Evolutionary conservation across 2,888 invertebrate genomes (phyloP).

Genomic region (Bembecia ichneumoniformis): DNA sequence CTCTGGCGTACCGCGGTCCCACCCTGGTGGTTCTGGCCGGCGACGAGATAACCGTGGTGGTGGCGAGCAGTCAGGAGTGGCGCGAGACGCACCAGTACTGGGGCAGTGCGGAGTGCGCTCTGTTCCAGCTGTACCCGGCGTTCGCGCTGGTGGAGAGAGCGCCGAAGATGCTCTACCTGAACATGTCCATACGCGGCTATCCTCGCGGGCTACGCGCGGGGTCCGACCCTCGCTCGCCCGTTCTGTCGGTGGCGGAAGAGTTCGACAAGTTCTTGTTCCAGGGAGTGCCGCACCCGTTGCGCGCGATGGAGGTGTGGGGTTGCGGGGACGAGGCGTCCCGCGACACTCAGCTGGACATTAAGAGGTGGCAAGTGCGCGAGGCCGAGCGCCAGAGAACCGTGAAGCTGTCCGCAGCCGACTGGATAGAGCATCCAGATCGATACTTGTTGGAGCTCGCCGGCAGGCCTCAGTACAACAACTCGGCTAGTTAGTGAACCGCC

Average conservation of each 20-base stretch:
- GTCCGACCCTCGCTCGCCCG: constrained; percentile 82
- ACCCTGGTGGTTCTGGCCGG: constrained; percentile 75
- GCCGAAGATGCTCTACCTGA: constrained; percentile 80
- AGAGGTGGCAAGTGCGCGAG: constrained; percentile 92
- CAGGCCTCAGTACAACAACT: constrained; percentile 83
- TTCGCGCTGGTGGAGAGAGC: neutral
- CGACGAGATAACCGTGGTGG: constrained; percentile 78
- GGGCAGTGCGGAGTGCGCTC: constrained; percentile 84
- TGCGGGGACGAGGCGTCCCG: constrained; percentile 85
- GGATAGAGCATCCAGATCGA: constrained; percentile 96
- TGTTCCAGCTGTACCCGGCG: constrained; percentile 83
- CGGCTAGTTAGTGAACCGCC: constrained; percentile 63
- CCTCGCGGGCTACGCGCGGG: constrained; percentile 89
- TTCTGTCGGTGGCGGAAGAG: constrained; percentile 80
- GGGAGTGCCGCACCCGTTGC: constrained; percentile 76
- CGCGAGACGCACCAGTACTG: constrained; percentile 87
- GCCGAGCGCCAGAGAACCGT: constrained; percentile 89
- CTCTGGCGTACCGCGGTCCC: constrained; percentile 82
- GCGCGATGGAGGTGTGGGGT: constrained; percentile 85
- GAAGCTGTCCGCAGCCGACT: constrained; percentile 89
- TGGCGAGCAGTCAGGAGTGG: constrained; percentile 87
- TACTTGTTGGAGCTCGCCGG: constrained; percentile 92
- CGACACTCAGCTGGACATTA: constrained; percentile 88
- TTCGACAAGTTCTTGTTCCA: constrained; percentile 80
- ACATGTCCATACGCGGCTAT: constrained; percentile 86